A percentile compares a stretch with the other conserved stretches of the same genome.
These are phyloP conservation scores for Pseudonaja textilis DNA, from an alignment of 2,113 vertebrate species.

Conservation along the genomic window DNA sequence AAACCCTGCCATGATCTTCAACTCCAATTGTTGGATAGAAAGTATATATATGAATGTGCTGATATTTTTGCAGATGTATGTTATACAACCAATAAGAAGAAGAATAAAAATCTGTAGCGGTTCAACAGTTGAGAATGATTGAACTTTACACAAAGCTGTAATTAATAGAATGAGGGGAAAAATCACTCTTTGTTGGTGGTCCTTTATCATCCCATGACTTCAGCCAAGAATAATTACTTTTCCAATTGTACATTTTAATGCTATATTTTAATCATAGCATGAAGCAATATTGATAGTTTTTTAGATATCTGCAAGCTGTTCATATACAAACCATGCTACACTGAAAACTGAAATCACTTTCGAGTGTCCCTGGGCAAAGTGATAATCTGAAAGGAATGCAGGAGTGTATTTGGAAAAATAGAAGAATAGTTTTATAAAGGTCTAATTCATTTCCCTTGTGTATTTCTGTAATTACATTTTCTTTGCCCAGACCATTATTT, in stretches of 20 bases:
- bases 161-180: background rate
- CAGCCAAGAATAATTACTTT: background rate
- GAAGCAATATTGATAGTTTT: background rate
- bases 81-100: background rate
- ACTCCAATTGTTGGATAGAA: background rate
- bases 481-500: constrained; percentile 1
- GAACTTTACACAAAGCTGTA: background rate
- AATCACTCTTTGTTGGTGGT: background rate
- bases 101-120: background rate
- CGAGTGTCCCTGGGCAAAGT: constrained; percentile 49
- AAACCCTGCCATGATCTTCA: background rate
- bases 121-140: background rate
- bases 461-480: background rate
- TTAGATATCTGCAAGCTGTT: background rate
- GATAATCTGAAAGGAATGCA: constrained; percentile 59
- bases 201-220: background rate
- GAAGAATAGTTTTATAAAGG: constrained; percentile 16
- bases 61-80: background rate
- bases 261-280: background rate
- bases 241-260: background rate
- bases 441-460: constrained; percentile 31
- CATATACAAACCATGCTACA: rapidly evolving
- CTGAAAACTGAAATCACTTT: background rate
- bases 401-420: constrained; percentile 27
- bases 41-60: background rate